phyloP scores from a whole-genome alignment of 2,113 vertebrate species.

The Stegastes partitus region DNA sequence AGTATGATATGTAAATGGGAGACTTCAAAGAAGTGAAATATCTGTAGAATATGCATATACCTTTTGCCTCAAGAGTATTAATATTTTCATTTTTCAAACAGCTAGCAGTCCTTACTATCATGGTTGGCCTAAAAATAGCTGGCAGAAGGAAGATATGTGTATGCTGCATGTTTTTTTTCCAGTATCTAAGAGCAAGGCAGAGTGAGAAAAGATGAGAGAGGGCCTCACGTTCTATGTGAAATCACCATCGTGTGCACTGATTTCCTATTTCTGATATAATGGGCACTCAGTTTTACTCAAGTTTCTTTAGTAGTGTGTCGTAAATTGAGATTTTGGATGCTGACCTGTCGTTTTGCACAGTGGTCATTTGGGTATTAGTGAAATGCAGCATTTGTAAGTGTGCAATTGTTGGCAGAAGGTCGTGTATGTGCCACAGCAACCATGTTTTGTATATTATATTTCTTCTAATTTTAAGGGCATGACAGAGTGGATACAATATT shows the following conservation, averaged over 20 bases:
- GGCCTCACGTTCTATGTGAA: not conserved
- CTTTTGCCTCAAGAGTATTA: slow-evolving; percentile 34
- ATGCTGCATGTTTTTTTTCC: slow-evolving; percentile 17
- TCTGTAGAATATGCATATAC: slow-evolving; percentile 34
- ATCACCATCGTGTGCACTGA: not conserved
- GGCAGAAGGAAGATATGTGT: slow-evolving; percentile 2
- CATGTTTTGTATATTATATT: not conserved
- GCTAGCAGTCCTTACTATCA: slow-evolving; percentile 3
- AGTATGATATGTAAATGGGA: slow-evolving; percentile 48
- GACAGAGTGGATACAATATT: too few relatives aligned
- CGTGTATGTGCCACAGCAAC: not conserved
- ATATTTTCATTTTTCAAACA: slow-evolving; percentile 37
- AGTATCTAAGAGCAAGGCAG: slow-evolving; percentile 26
- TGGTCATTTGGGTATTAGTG: too few relatives aligned
- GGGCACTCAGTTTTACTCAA: not conserved
- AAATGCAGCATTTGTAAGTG: not conserved
- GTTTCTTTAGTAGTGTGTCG: not conserved
- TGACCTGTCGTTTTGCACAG: not conserved
- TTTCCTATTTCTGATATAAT: not conserved
- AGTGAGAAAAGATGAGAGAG: slow-evolving; percentile 18
- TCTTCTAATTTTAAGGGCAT: not conserved
- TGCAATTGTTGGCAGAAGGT: not conserved
- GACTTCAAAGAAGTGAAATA: slow-evolving; percentile 61
- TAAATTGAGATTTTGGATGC: not conserved
- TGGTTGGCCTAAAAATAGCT: slow-evolving; percentile 28